Conservation (phyloP, 2,888 invertebrate species). For the Carabus problematicus region DNA sequence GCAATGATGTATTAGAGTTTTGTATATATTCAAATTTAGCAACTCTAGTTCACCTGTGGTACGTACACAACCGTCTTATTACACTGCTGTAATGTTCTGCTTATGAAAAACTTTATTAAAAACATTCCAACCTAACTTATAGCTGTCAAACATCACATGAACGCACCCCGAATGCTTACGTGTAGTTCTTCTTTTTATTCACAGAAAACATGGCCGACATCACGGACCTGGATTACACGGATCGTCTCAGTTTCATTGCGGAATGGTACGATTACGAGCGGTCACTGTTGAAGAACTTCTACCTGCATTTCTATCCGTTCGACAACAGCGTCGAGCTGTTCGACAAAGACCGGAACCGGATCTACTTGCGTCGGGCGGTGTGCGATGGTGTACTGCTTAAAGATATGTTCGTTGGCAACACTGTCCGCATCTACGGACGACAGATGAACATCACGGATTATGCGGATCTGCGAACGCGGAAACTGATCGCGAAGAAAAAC, state of each 20-base stretch:
- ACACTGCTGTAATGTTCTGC: no score
- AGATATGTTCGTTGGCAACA: constrained; percentile 77
- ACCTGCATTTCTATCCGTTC: constrained; percentile 76
- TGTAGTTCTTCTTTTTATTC: constrained; percentile 1
- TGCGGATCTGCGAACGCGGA: constrained; percentile 73
- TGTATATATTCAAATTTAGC: no score
- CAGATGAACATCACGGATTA: constrained; percentile 75
- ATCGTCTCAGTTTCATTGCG: constrained; percentile 71
- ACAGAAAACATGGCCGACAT: constrained; percentile 48
- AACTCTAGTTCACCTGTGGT: no score
- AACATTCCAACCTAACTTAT: not conserved
- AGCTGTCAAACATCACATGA: not conserved
- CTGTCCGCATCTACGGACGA: constrained; percentile 75
- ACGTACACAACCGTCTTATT: no score
- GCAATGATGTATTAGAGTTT: no score
- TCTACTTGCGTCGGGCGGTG: constrained; percentile 68
- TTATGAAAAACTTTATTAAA: not conserved
- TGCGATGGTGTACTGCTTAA: constrained; percentile 70
- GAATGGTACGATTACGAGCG: constrained; percentile 90
- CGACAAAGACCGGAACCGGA: constrained; percentile 54
- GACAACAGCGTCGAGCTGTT: constrained; percentile 82
- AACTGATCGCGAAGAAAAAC: constrained; percentile 67
- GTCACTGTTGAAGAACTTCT: constrained; percentile 74
- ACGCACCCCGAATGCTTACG: not conserved
- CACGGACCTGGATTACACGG: constrained; percentile 63